These are phyloP conservation scores for Nycticebus coucang DNA, from an alignment of 2,113 vertebrate genomes.

Conservation along the genomic window DNA sequence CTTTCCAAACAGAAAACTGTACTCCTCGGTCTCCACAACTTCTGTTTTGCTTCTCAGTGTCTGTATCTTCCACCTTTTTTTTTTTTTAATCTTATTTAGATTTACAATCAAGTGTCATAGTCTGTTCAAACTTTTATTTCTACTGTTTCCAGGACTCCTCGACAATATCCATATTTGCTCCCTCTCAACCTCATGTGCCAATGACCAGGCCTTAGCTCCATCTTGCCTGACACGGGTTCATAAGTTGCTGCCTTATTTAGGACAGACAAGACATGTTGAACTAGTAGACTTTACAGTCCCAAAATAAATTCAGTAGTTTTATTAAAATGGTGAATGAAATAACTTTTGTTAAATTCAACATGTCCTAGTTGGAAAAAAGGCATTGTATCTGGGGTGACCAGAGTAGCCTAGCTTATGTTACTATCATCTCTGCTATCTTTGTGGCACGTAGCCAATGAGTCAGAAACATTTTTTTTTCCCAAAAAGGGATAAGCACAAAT, in stretches of 20 bases:
- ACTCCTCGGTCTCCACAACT: not conserved
- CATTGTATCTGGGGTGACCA: not conserved
- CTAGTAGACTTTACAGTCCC: not conserved
- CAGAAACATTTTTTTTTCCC: constrained; percentile 44
- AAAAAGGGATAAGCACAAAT: constrained; percentile 53
- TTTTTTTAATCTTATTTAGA: not conserved
- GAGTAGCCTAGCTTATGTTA: not conserved
- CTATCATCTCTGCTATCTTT: not conserved
- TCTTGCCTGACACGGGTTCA: not conserved
- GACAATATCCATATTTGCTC: not conserved
- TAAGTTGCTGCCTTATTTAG: not conserved
- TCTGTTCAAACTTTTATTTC: constrained; percentile 1
- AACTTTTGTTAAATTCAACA: not conserved
- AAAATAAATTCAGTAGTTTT: not conserved
- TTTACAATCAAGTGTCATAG: not conserved
- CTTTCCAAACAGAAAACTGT: not conserved
- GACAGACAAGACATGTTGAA: not conserved
- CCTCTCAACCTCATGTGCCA: not conserved
- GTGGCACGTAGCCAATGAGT: not conserved
- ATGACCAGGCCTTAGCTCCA: not conserved
- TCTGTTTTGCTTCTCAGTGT: not conserved
- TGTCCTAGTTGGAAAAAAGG: not conserved
- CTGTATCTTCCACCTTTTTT: not conserved
- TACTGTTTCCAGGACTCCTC: not conserved
- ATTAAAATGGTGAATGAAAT: constrained; percentile 41